Base-by-base conservation (phyloP, 2,888 invertebrate genomes). In the Tenthredo scrophulariae region DNA sequence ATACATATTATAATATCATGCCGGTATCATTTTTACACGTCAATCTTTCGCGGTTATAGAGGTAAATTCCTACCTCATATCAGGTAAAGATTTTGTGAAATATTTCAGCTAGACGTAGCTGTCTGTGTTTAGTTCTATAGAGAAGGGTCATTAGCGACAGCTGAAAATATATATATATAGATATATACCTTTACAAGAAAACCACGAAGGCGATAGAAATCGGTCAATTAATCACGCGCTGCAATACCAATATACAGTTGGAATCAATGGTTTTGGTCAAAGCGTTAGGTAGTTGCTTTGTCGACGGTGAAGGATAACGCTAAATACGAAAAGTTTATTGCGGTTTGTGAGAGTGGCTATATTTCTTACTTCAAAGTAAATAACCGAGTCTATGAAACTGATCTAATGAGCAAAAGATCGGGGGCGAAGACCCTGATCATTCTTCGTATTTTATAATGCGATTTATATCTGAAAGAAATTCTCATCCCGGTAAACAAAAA, bases 161-260 rank as follows among this genome's bases (percentile, higher is more conserved):
- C 15, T 67, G 33, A 67, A 26, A 0, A 62, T 7, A 15, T 62
- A 3, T 62, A 62, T 7, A 37, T 37, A 37, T 37, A 37, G 6
- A 33, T 37, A 37, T 37, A 37, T 37, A 37, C 37, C 0, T 37
- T 37, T 37, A 37, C 29, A 67, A 26, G 33, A 67, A 67, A 33
- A 33, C 7, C 13, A 13, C 10, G 67, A 67, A 62, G 33, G 43
- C 74, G 74, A 74, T 74, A 40, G 74, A 74, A 74, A 40, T 74
- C 43, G 43, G 43, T 74, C 43, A 74, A 74, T 74, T 74, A 74
- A 74, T 74, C 74, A 74, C 43, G 6, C 22, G 70, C 37, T 29
- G 62, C 26, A 29, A 26, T 4, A 26, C 26, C 26, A 4, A 10
- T 22, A n/a, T 22, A 29, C 1, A 67, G 67, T 33, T 29, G 18